Conservation (phyloP, 2,888 invertebrate species). For the Dryobota labecula region DNA sequence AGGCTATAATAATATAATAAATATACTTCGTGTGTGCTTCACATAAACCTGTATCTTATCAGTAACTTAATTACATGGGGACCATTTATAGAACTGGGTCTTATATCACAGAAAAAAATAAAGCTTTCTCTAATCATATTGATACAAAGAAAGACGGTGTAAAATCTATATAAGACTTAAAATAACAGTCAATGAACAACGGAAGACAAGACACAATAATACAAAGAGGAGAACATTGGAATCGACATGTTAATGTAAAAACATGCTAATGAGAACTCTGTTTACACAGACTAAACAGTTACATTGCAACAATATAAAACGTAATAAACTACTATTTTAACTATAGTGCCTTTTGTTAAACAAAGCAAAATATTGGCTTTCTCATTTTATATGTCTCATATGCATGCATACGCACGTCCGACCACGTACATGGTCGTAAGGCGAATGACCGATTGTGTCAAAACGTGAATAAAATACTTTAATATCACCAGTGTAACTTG, state of each 20-base stretch:
- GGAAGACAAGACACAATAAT: slow-evolving; percentile 28
- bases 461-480: slow-evolving; percentile 79
- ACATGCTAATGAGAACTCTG: slow-evolving; percentile 49
- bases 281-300: slow-evolving; percentile 53
- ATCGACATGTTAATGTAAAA: slow-evolving; percentile 35
- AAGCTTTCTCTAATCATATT: not conserved
- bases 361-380: slow-evolving; percentile 71
- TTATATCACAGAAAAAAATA: too few species aligned
- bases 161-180: too few species aligned
- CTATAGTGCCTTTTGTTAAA: slow-evolving; percentile 61
- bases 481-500: slow-evolving; percentile 65
- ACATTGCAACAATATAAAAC: slow-evolving; percentile 57
- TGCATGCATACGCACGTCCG: slow-evolving; percentile 72
- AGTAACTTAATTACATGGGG: too few species aligned
- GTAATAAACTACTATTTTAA: slow-evolving; percentile 63
- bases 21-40: too few species aligned
- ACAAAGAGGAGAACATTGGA: slow-evolving; percentile 25
- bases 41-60: too few species aligned
- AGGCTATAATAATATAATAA: too few species aligned
- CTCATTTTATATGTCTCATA: slow-evolving; percentile 70
- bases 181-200: slow-evolving; percentile 10
- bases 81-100: too few species aligned
- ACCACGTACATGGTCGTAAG: slow-evolving; percentile 66
- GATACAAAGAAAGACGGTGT: not conserved
- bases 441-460: slow-evolving; percentile 82